Base-by-base conservation (phyloP, 1,140 invertebrate species). In the Rhizoglyphus robini region DNA sequence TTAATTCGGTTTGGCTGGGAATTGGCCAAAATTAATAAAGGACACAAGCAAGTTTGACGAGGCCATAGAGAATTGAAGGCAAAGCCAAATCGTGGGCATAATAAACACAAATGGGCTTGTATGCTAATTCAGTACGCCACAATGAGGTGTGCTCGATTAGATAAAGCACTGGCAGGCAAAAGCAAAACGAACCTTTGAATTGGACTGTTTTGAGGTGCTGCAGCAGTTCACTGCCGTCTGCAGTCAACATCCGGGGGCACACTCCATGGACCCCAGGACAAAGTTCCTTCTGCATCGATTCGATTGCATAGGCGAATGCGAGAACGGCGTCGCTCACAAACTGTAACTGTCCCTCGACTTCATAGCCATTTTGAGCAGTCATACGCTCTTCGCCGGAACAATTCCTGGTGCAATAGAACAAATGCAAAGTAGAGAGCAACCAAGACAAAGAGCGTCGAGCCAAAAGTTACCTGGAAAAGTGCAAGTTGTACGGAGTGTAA, bases 311-410 rank as follows among this genome's bases (percentile, higher is more conserved):
- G 29, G 87, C 89, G 74, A 94, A 92, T 2, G 88, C 88, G 83
- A 92, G 84, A 0, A 93, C 89, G 27, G 90, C 89, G 75, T 94
- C 90, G 30, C 86, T 88, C 29, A 94, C 90, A 74, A 93, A 94
- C 75, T 94, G 90, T 46, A 94, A 77, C 72, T 94, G 90, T 70
- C 86, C 83, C 75, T 94, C 90, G 69, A 90, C 64, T 84, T 85
- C 0, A 84, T 91, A 72, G 3, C 71, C 73, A 70, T 88, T 86
- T 49, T 86, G 78, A 0, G 67, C 34, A 5, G 82, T 84, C 0
- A 91, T 81, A 11, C 81, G 78, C 72, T 90, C 87, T 29, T 80
- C 76, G 0, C 83, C 84, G 0, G 65, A 63, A 51, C 68, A 68
- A 49, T 31, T 54, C 29, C 65, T 68, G 18, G 8, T 11, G 2